Conservation (phyloP, 2,797 vertebrate genomes). For the Chaunax sp. region DNA sequence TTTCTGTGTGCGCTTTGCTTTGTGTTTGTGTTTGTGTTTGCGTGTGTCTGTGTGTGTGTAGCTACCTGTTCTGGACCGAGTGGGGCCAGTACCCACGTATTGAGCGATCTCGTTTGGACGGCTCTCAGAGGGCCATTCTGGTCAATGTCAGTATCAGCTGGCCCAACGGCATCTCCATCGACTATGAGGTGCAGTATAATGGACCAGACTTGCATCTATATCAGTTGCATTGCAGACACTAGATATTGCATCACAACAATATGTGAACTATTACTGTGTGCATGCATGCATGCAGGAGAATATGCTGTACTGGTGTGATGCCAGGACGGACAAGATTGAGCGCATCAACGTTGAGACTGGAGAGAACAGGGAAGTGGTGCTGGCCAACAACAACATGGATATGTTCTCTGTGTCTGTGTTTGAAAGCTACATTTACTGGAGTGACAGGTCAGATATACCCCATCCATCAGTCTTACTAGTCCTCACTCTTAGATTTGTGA, state of each 20-base stretch:
- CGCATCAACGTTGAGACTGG: constrained; percentile 96
- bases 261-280: not conserved
- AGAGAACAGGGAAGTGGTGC: constrained; percentile 92
- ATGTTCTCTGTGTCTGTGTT: constrained; percentile 99
- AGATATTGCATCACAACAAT: not conserved
- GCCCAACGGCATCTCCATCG: constrained; percentile 97
- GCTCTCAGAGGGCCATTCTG: constrained; percentile 90
- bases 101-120: constrained; percentile 92
- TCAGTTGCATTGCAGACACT: not conserved
- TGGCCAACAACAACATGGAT: constrained; percentile 98
- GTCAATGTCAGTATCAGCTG: constrained; percentile 97
- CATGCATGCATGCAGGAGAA: constrained; percentile 83
- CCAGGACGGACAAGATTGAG: constrained; percentile 96
- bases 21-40: constrained; percentile 34
- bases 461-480: not conserved
- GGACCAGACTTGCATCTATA: not conserved
- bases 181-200: constrained; percentile 88
- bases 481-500: not conserved
- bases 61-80: constrained; percentile 98
- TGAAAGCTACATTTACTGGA: constrained; percentile 98
- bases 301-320: constrained; percentile 97
- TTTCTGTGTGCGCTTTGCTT: constrained; percentile 9
- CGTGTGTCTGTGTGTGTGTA: constrained; percentile 58
- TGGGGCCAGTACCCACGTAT: constrained; percentile 99
- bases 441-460: constrained; percentile 87